phyloP scores from a whole-genome alignment of 2,888 invertebrate genomes.

The Urechis unicinctus region DNA sequence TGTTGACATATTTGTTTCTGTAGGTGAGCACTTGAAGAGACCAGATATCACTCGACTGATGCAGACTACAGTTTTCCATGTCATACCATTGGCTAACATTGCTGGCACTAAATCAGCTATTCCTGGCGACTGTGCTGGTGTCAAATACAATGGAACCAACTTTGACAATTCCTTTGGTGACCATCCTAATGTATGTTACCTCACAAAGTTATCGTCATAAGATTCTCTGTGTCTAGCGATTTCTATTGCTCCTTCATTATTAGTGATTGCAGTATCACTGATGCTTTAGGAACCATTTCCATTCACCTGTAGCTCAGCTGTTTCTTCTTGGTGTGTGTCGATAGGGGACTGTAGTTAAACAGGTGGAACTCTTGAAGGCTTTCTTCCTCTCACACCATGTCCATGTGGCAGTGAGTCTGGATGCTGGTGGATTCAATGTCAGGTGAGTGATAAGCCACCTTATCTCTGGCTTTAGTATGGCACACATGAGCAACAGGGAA shows the following conservation, averaged over 20 bases:
- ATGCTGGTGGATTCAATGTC: slow-evolving; percentile 67
- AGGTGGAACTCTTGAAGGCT: slow-evolving; percentile 56
- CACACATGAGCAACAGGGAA: no score
- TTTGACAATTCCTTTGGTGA: slow-evolving; percentile 5
- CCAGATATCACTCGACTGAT: no score
- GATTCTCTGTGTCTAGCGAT: no score
- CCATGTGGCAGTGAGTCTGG: slow-evolving; percentile 67
- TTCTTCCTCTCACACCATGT: slow-evolving; percentile 64
- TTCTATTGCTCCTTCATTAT: no score
- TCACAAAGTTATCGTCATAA: no score
- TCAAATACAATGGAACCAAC: slow-evolving; percentile 19
- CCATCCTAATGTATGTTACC: no score
- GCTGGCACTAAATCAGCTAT: slow-evolving; percentile 52
- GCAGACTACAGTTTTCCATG: slow-evolving; percentile 68
- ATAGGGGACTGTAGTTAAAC: slow-evolving; percentile 1
- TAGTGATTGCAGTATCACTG: no score
- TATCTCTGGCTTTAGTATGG: no score
- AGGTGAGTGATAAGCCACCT: slow-evolving; percentile 46
- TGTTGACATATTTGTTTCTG: no score
- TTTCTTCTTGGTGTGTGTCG: slow-evolving; percentile 1
- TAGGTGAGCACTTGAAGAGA: no score
- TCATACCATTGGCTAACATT: slow-evolving; percentile 68
- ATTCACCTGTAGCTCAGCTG: no score
- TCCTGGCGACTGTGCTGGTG: slow-evolving; percentile 33
- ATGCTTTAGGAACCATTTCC: no score